Conservation (phyloP, 37 sponge, comb jelly and placozoan genomes). For the Petrosia ficiformis region DNA sequence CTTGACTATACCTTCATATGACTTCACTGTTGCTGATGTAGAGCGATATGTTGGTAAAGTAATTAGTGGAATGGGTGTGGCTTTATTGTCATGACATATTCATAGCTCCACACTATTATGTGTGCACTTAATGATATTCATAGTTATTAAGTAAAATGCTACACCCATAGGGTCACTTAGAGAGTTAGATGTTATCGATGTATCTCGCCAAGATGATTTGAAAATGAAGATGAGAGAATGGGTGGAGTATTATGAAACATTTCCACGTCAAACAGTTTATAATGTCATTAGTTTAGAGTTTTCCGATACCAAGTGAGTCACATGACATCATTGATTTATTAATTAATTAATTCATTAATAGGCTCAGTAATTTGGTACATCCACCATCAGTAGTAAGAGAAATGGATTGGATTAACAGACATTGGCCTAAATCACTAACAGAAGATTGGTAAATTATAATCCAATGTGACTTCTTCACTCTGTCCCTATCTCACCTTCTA, state of each 20-base stretch:
- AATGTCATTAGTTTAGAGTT: slow-evolving; percentile 94
- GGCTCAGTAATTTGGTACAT: slow-evolving; percentile 53
- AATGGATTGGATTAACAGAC: slow-evolving; percentile 79
- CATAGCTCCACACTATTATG: too few species aligned
- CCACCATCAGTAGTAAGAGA: slow-evolving; percentile 74
- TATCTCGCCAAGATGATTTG: slow-evolving; percentile 64
- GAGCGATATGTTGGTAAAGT: slow-evolving; percentile 83
- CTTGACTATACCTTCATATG: slow-evolving; percentile 60
- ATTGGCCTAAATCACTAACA: slow-evolving; percentile 72
- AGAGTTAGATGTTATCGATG: slow-evolving; percentile 91
- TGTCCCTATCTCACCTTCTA: too few species aligned
- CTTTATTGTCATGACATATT: too few species aligned
- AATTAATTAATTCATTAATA: slow-evolving; percentile 12
- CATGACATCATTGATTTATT: background rate
- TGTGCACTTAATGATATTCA: too few species aligned
- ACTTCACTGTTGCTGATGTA: slow-evolving; percentile 71
- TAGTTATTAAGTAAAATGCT: too few species aligned
- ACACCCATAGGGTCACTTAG: slow-evolving; percentile 77
- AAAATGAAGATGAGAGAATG: slow-evolving; percentile 88
- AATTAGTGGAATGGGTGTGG: too few species aligned
- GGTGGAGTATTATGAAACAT: slow-evolving; percentile 71
- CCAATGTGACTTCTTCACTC: too few species aligned
- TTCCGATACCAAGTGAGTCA: slow-evolving; percentile 76
- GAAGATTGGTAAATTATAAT: slow-evolving; percentile 58
- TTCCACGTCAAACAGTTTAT: slow-evolving; percentile 48